Conservation (phyloP, 2,113 vertebrate species). For the Stomatorhinus ivindoensis region DNA sequence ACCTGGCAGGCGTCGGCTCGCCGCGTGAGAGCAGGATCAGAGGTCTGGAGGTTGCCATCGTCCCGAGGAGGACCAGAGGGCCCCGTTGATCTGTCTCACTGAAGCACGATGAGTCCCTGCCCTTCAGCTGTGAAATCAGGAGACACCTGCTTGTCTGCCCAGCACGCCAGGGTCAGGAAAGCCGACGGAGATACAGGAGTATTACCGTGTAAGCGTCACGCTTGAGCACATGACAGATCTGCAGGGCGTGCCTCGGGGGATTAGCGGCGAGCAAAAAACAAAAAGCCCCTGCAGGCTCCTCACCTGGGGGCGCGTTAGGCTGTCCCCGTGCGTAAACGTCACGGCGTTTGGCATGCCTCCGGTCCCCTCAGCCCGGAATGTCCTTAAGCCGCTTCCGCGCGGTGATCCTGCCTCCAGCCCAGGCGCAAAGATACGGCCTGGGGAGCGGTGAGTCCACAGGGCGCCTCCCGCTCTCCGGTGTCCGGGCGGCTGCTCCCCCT, state of each 20-base stretch:
- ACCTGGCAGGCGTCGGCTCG: slow-evolving; percentile 5
- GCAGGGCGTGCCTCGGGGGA: neutral
- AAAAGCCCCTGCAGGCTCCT: neutral
- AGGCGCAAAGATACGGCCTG: neutral
- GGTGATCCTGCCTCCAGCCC: neutral
- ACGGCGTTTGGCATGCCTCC: neutral
- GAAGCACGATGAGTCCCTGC: neutral
- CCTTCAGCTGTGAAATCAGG: neutral
- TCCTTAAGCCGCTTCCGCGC: neutral
- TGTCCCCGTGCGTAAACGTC: neutral
- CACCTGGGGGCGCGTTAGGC: neutral
- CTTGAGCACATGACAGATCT: neutral
- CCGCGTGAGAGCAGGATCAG: neutral
- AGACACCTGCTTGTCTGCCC: neutral
- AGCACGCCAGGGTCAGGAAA: neutral
- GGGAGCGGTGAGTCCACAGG: neutral
- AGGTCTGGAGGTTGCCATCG: slow-evolving; percentile 16
- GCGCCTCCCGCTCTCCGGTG: neutral
- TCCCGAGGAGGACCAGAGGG: neutral
- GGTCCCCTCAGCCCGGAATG: neutral
- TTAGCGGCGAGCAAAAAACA: neutral
- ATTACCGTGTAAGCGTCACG: neutral
- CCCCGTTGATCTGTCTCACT: neutral
- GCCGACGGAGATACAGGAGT: neutral
- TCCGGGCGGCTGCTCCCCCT: neutral